Conservation (phyloP, 2,113 vertebrate genomes). For the Dromaius novaehollandiae region DNA sequence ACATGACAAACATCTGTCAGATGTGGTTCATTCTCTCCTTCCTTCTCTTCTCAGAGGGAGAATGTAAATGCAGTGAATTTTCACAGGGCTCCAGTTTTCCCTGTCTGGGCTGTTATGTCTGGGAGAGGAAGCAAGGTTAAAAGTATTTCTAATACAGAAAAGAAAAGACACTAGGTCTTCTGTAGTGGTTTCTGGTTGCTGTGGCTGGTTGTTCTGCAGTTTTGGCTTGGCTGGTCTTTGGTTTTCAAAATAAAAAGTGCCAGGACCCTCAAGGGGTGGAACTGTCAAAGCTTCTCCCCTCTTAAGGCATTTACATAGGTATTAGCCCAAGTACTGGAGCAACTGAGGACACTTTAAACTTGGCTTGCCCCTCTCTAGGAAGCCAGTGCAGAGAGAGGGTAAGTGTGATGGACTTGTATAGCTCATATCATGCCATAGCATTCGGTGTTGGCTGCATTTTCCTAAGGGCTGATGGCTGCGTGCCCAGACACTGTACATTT, state of each 20-base stretch:
- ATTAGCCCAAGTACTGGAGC: background rate
- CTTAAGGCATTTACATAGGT: background rate
- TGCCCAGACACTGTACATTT: slow-evolving; percentile 41
- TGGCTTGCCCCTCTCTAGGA: background rate
- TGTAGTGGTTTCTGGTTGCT: background rate
- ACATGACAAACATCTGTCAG: background rate
- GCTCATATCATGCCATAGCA: background rate
- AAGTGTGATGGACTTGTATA: background rate
- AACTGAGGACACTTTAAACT: background rate
- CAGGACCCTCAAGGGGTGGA: background rate
- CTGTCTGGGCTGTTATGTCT: background rate
- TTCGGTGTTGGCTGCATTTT: background rate
- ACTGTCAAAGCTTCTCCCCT: background rate
- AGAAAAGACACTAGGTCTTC: background rate
- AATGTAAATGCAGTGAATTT: background rate
- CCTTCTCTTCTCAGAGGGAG: background rate
- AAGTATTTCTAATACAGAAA: background rate
- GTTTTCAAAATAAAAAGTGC: background rate
- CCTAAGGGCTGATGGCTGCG: slow-evolving; percentile 41
- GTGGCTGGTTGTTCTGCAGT: background rate
- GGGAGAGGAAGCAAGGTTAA: background rate
- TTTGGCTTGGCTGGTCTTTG: background rate
- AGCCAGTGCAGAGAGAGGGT: background rate
- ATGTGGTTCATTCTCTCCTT: background rate
- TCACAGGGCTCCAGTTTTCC: background rate